Evolutionary conservation across 2,888 invertebrate genomes (phyloP).

Genomic region (Eristalis pertinax): DNA sequence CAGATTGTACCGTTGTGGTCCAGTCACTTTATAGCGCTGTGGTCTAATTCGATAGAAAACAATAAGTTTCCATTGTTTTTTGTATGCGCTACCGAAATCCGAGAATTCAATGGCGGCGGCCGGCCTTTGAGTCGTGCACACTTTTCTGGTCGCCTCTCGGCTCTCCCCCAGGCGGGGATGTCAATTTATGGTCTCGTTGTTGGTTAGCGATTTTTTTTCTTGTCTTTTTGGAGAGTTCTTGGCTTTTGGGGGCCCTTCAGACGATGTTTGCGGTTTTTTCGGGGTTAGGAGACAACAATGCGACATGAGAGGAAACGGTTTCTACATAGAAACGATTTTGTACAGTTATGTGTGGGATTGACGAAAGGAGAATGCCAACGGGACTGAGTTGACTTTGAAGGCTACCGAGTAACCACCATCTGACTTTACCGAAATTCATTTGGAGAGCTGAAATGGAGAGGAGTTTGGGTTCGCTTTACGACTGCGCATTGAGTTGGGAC

Average conservation of each 20-base stretch:
- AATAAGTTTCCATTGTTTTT: slow-evolving; percentile 67
- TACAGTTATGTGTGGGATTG: not conserved
- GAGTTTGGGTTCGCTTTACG: too few species aligned
- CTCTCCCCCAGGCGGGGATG: slow-evolving; percentile 30
- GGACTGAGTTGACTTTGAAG: not conserved
- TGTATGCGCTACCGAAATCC: slow-evolving; percentile 62
- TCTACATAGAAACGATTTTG: not conserved
- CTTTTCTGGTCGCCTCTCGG: not conserved
- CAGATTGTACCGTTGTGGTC: slow-evolving; percentile 62
- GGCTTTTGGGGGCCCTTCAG: not conserved
- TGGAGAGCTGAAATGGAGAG: not conserved
- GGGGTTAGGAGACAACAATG: not conserved
- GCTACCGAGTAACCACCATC: not conserved
- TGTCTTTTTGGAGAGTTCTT: not conserved
- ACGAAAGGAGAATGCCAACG: not conserved
- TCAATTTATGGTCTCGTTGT: slow-evolving; percentile 65
- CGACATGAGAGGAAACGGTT: not conserved
- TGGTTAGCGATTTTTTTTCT: not conserved
- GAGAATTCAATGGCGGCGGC: slow-evolving; percentile 63
- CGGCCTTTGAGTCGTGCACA: slow-evolving; percentile 35
- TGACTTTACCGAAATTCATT: not conserved
- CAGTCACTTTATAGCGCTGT: slow-evolving; percentile 57
- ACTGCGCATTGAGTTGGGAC: too few species aligned
- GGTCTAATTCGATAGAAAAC: slow-evolving; percentile 69
- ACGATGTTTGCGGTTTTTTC: not conserved